phyloP scores from a whole-genome alignment of 2,888 invertebrate genomes.

The Drosophila affinis region DNA sequence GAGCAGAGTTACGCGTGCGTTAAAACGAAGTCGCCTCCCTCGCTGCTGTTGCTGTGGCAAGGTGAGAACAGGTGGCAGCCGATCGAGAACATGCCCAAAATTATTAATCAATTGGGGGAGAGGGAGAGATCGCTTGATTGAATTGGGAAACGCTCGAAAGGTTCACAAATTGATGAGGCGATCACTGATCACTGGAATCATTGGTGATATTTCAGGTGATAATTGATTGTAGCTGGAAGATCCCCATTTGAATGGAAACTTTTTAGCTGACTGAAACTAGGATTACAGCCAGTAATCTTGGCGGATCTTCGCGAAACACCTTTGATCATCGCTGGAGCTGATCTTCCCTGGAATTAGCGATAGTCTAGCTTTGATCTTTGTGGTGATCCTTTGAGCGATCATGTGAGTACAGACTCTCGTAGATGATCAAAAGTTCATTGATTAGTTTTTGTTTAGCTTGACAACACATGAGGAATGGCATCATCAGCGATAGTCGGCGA shows the following conservation, averaged over 20 bases:
- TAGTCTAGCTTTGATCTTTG: background rate
- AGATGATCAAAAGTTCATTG: conserved; percentile 7
- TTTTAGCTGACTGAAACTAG: background rate
- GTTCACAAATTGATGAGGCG: background rate
- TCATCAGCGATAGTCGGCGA: background rate
- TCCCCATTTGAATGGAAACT: background rate
- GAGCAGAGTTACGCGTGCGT: conserved; percentile 69
- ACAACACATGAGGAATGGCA: conserved; percentile 7
- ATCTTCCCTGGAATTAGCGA: background rate
- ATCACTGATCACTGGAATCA: background rate
- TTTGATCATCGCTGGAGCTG: background rate
- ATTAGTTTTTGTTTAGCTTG: conserved; percentile 10
- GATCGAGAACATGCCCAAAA: conserved; percentile 24
- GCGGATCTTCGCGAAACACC: background rate
- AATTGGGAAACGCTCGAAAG: background rate
- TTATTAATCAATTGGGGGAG: conserved; percentile 31
- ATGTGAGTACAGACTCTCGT: background rate
- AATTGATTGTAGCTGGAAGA: background rate
- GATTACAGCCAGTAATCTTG: background rate
- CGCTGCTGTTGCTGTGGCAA: conserved; percentile 27
- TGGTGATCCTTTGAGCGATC: background rate
- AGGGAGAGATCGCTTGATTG: background rate
- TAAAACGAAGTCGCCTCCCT: conserved; percentile 70
- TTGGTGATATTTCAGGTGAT: background rate
- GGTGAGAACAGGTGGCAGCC: conserved; percentile 71